phyloP scores from a whole-genome alignment of 1,140 invertebrate species.

The Patella vulgata region DNA sequence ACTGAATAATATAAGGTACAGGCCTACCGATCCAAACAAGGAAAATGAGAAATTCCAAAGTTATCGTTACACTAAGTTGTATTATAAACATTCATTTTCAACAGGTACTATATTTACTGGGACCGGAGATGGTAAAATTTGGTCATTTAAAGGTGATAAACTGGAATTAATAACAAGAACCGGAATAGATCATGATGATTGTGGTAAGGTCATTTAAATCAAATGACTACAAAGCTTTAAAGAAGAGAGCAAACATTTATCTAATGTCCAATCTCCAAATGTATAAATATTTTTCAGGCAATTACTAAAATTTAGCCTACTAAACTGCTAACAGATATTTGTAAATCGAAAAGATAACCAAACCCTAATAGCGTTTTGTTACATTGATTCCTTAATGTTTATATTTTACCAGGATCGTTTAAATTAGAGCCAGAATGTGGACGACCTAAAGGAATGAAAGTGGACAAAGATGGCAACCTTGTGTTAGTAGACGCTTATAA shows the following conservation, averaged over 20 bases:
- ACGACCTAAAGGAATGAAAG: conserved; percentile 79
- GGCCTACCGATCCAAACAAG: too few relatives aligned
- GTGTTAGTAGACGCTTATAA: conserved; percentile 82
- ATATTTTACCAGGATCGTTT: conserved; percentile 28
- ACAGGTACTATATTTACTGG: conserved; percentile 53
- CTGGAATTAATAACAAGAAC: conserved; percentile 33
- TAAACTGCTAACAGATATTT: not conserved
- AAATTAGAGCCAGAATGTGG: conserved; percentile 72
- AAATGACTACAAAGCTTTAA: not conserved
- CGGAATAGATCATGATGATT: conserved; percentile 32
- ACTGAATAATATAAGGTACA: too few relatives aligned
- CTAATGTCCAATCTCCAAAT: not conserved
- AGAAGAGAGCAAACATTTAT: not conserved
- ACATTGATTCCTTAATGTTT: too few relatives aligned
- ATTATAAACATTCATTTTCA: too few relatives aligned
- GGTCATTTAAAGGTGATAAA: conserved; percentile 31
- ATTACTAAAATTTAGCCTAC: conserved; percentile 2
- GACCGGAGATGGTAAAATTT: conserved; percentile 47
- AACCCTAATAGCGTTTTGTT: too few relatives aligned
- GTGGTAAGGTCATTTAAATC: conserved; percentile 35
- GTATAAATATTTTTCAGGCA: not conserved
- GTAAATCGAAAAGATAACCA: too few relatives aligned
- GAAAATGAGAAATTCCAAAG: too few relatives aligned
- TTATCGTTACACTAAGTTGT: too few relatives aligned
- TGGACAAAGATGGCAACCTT: conserved; percentile 77